Conservation (phyloP, 2,797 vertebrate genomes). For the Chiroxiphia lanceolata region DNA sequence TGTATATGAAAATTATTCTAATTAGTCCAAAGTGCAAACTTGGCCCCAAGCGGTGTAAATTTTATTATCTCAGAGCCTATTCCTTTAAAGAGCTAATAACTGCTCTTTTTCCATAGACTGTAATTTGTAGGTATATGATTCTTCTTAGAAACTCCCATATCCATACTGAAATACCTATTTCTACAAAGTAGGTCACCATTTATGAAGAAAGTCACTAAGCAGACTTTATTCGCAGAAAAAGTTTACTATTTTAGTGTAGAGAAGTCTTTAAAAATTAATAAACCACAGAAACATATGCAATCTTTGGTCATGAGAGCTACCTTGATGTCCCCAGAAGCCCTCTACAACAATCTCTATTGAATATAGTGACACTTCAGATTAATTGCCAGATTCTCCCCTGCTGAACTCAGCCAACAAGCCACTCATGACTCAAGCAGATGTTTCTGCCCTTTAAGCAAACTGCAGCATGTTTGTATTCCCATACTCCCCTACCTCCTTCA, state of each 20-base stretch:
- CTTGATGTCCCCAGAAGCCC: conserved; percentile 3
- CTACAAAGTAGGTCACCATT: background rate
- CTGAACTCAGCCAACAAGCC: conserved; percentile 20
- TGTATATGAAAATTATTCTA: background rate
- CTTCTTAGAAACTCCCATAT: background rate
- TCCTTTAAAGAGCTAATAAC: background rate
- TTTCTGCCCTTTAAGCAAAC: conserved; percentile 30
- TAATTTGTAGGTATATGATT: background rate
- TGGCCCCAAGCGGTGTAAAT: background rate
- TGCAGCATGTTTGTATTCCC: background rate
- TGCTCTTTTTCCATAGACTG: background rate
- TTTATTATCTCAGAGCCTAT: background rate
- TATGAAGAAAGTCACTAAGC: background rate
- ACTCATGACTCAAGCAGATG: conserved; percentile 27
- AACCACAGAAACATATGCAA: background rate
- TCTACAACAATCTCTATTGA: background rate
- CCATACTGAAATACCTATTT: background rate
- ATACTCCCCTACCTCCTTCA: background rate
- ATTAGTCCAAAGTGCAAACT: background rate
- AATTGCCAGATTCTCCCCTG: conserved; percentile 14
- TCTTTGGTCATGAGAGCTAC: background rate
- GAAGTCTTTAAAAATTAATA: conserved; percentile 34
- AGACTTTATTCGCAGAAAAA: background rate
- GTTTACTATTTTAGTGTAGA: background rate
- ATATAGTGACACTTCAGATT: conserved; percentile 45